These are phyloP conservation scores for Drosophila athabasca DNA, from an alignment of 1,140 invertebrate species.

Conservation along the genomic window DNA sequence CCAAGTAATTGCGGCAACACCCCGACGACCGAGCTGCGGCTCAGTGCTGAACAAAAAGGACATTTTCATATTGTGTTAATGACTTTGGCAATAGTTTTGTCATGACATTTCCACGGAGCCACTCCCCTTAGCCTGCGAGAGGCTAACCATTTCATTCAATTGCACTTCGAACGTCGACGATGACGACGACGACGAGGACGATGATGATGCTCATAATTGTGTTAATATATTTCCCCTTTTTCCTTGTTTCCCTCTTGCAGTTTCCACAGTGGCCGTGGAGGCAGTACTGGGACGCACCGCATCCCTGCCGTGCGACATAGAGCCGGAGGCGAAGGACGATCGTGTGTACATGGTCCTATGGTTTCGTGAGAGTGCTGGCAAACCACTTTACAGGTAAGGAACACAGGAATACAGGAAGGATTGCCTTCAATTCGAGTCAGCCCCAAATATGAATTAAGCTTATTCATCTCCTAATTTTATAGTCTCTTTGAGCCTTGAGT, in stretches of 20 bases:
- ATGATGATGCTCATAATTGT: slow-evolving; percentile 31
- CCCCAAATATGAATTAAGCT: slow-evolving; percentile 22
- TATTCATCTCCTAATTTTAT: slow-evolving; percentile 41
- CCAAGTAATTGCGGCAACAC: slow-evolving; percentile 67
- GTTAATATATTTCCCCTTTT: slow-evolving; percentile 15
- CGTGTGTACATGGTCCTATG: slow-evolving; percentile 95
- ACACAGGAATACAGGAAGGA: slow-evolving; percentile 34
- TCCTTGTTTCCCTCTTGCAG: slow-evolving; percentile 84
- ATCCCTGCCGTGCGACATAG: slow-evolving; percentile 92
- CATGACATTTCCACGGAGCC: slow-evolving; percentile 61
- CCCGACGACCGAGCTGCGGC: slow-evolving; percentile 14
- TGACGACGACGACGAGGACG: slow-evolving; percentile 3
- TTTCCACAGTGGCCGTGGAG: slow-evolving; percentile 89
- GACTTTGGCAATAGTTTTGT: slow-evolving; percentile 76
- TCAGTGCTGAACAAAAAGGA: slow-evolving; percentile 44
- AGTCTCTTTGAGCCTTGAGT: slow-evolving; percentile 47
- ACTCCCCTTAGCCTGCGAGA: slow-evolving; percentile 27
- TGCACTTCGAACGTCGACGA: slow-evolving; percentile 17
- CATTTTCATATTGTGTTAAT: slow-evolving; percentile 81
- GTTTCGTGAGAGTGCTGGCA: slow-evolving; percentile 92
- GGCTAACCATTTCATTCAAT: slow-evolving; percentile 34
- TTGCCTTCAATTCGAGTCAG: background rate
- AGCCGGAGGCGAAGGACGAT: slow-evolving; percentile 89
- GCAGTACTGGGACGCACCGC: slow-evolving; percentile 91
- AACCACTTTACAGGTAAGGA: slow-evolving; percentile 93